Evolutionary conservation across 2,888 invertebrate species (phyloP), one percentile per base, ranked within the genome.

Genomic region (Ceraclea dissimilis): DNA sequence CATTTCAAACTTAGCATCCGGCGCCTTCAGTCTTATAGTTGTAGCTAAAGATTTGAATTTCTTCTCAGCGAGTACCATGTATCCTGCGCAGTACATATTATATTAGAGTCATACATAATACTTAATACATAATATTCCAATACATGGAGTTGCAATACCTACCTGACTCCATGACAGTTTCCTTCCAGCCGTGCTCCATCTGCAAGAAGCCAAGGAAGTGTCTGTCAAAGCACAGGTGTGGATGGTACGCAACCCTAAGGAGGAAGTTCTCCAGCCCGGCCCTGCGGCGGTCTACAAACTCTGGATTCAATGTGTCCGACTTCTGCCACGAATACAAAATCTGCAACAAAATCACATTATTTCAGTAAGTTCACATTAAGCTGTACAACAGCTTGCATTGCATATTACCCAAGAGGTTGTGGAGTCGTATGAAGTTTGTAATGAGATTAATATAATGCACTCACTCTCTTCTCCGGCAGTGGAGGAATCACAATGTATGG

Each of bases 261-360:
- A 91, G 70, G 64, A 89, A 90, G 69, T 88, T 90, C 79, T 91
- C 90, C 1, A 91, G 75, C 0, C 89, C 89, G 2, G 87, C 88
- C 61, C 90, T 76, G 60, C 91, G 76, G n/a, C 90, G 78, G 69
- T 91, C 90, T 31, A 91, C 83, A 69, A 91, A 91, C 67, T 89
- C 90, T 0, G 90, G 87, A 70, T 90, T 90, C 63, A 89, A 88
- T 13, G 88, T 87, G 68, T 91, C 90, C 1, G 84, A 85, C 69
- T 89, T 89, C 62, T 87, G 84, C 89, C 90, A 90, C 2, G 86
- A 86, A 70, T 80, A 88, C 64, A 84, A 75, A 60, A 82, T 81
- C 77, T 77, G 76, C 1, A 64, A 52, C 34, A 47, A 13, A 52
- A 43, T 43, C 4, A 43, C 4, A 33, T 33, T 33, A 10, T 33